Evolutionary conservation across 1,140 invertebrate species (phyloP).

Genomic region (Apocrypta bakeri): DNA sequence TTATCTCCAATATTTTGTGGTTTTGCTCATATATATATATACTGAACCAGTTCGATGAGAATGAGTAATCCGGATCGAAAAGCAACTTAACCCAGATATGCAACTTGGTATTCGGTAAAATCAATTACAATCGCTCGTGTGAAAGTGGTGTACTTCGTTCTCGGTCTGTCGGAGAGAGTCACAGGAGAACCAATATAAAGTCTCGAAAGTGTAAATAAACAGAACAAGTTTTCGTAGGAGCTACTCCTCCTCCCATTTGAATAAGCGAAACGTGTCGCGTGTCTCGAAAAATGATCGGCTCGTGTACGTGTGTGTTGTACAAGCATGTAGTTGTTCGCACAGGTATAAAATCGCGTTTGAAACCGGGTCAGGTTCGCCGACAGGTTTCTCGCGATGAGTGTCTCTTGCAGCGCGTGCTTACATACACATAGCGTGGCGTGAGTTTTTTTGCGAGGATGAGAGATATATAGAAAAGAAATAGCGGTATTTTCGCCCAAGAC

Average conservation of each 20-base stretch:
- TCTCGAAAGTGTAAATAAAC: slow-evolving; percentile 46
- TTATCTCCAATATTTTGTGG: no score
- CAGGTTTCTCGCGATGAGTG: slow-evolving; percentile 1
- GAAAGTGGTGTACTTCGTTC: not conserved
- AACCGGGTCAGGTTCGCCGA: slow-evolving; percentile 47
- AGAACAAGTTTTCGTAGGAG: slow-evolving; percentile 23
- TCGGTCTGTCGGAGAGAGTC: not conserved
- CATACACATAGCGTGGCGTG: not conserved
- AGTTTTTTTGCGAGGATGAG: not conserved
- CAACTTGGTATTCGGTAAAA: not conserved
- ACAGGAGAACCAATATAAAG: not conserved
- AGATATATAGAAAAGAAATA: no score
- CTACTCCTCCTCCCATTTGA: not conserved
- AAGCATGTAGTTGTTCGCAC: no score
- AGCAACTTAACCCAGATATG: not conserved
- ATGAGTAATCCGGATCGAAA: not conserved
- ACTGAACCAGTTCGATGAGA: not conserved
- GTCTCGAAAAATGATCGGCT: slow-evolving; percentile 27
- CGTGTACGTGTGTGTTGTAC: not conserved
- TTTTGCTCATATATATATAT: no score
- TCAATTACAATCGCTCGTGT: not conserved
- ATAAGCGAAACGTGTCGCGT: slow-evolving; percentile 13
- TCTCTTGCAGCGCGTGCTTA: not conserved
- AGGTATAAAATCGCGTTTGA: slow-evolving; percentile 16
- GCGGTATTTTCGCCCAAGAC: not conserved